phyloP scores from a whole-genome alignment of 2,888 invertebrate species.

The Sinotaia quadrata region DNA sequence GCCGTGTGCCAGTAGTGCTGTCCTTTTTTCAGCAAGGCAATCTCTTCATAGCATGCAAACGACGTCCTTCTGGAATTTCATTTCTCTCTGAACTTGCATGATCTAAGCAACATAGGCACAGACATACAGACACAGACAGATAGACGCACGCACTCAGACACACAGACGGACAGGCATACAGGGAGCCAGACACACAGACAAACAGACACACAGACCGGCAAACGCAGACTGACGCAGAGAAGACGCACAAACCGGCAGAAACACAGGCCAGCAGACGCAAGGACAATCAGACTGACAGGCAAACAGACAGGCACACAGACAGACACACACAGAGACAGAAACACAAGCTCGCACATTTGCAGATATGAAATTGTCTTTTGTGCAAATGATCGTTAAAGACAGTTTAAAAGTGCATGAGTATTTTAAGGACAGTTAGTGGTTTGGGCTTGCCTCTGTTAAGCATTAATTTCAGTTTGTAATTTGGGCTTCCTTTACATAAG shows the following conservation, averaged over 20 bases:
- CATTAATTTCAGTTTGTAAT: too few species aligned
- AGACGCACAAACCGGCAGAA: neutral
- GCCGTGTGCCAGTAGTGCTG: too few species aligned
- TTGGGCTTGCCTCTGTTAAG: too few species aligned
- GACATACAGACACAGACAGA: neutral
- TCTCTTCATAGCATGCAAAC: too few species aligned
- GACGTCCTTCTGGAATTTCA: too few species aligned
- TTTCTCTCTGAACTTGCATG: too few species aligned
- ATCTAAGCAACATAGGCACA: neutral
- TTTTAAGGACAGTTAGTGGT: too few species aligned
- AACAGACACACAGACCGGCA: constrained; percentile 12
- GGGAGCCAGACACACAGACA: neutral
- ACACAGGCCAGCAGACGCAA: neutral
- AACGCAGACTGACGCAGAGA: neutral
- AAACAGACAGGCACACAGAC: constrained; percentile 12
- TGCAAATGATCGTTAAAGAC: too few species aligned
- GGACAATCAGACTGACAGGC: neutral
- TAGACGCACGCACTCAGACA: neutral
- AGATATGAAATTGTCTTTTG: too few species aligned
- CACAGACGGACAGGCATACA: constrained; percentile 1
- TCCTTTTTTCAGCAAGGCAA: too few species aligned
- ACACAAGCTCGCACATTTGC: neutral
- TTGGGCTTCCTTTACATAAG: too few species aligned
- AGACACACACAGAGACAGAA: neutral
- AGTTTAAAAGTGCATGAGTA: too few species aligned